These are phyloP conservation scores for Erebia ligea DNA, from an alignment of 2,888 invertebrate species.

Conservation along the genomic window DNA sequence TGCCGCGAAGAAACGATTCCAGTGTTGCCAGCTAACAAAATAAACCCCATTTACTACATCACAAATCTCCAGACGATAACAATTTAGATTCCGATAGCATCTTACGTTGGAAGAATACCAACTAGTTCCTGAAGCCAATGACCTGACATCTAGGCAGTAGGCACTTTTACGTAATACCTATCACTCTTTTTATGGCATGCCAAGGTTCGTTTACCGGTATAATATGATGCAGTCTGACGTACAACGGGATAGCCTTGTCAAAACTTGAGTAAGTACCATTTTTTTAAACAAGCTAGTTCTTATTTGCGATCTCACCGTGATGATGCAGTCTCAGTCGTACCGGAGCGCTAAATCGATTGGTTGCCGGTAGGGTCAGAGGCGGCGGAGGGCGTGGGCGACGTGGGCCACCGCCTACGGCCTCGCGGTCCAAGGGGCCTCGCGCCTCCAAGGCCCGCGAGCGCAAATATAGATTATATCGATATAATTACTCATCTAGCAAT, in stretches of 20 bases:
- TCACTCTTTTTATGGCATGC: constrained; percentile 20
- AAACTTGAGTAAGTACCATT: neutral
- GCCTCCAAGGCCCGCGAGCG: no score
- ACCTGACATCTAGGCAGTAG: constrained; percentile 45
- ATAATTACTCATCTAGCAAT: no score
- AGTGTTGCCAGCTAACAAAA: constrained; percentile 33
- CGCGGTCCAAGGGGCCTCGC: no score
- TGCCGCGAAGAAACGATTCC: neutral
- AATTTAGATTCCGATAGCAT: constrained; percentile 48
- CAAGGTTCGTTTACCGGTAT: constrained; percentile 19
- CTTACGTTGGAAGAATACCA: constrained; percentile 49
- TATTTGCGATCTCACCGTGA: no score
- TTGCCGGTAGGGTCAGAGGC: no score
- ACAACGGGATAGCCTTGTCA: neutral
- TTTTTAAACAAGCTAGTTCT: no score
- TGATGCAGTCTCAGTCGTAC: no score
- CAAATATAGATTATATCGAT: no score
- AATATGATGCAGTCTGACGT: neutral
- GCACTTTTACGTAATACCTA: constrained; percentile 28
- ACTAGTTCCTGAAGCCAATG: constrained; percentile 52
- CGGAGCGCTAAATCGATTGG: no score
- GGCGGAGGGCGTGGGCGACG: no score
- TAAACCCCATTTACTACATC: constrained; percentile 26
- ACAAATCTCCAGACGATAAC: constrained; percentile 40
- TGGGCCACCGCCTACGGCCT: no score